Conservation (phyloP, 1,140 invertebrate genomes). For the Mercenaria mercenaria region DNA sequence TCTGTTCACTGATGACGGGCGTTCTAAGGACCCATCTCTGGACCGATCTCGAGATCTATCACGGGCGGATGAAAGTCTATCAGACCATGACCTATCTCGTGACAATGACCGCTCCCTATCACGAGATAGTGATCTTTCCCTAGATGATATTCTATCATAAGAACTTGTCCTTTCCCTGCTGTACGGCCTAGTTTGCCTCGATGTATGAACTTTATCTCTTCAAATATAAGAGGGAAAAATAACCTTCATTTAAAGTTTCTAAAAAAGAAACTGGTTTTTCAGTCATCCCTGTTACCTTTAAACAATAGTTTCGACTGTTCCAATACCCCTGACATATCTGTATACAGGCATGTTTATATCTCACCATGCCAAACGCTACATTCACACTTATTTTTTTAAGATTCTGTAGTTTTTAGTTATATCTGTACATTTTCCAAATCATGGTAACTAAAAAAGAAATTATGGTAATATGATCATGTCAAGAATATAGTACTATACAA, state of each 20-base stretch:
- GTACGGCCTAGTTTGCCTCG: slow-evolving; percentile 61
- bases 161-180: slow-evolving; percentile 50
- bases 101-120: slow-evolving; percentile 74
- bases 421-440: too few species aligned
- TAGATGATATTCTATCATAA: slow-evolving; percentile 66
- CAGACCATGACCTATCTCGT: slow-evolving; percentile 75
- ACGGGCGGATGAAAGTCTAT: slow-evolving; percentile 71
- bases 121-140: slow-evolving; percentile 72
- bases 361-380: too few species aligned
- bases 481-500: too few species aligned
- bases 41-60: slow-evolving; percentile 45
- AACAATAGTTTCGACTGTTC: neutral
- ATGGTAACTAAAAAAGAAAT: too few species aligned
- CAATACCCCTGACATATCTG: too few species aligned
- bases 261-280: neutral
- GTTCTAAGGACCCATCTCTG: slow-evolving; percentile 64
- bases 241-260: neutral
- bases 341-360: too few species aligned
- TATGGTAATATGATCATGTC: too few species aligned
- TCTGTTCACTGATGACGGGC: slow-evolving; percentile 75
- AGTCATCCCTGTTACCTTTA: neutral
- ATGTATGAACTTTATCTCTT: slow-evolving; percentile 70
- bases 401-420: too few species aligned
- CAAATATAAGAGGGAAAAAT: slow-evolving; percentile 21
- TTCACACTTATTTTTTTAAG: too few species aligned